phyloP scores from a whole-genome alignment of 1,140 invertebrate species.

The Lordiphosa clarofinis region DNA sequence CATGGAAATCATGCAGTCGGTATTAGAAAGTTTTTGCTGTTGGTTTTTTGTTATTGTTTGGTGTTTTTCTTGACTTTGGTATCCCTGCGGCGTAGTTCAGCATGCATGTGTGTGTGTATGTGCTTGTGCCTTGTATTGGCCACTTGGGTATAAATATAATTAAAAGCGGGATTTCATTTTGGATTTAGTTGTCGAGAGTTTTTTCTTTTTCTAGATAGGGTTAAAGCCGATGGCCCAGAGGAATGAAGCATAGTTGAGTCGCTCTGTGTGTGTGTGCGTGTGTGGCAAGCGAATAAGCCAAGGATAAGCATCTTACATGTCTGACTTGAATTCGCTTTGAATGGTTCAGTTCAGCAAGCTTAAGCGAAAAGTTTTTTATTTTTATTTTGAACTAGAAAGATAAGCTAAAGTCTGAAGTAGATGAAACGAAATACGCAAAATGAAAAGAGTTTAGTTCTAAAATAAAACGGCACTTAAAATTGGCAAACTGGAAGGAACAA shows the following conservation, averaged over 20 bases:
- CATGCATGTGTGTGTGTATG: conserved; percentile 8
- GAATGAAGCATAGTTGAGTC: conserved; percentile 18
- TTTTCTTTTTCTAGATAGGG: conserved; percentile 36
- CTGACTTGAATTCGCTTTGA: conserved; percentile 28
- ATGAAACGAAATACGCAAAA: neutral
- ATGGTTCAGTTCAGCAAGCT: conserved; percentile 34
- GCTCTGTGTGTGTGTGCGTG: conserved; percentile 13
- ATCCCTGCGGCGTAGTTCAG: conserved; percentile 23
- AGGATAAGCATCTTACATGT: conserved; percentile 53
- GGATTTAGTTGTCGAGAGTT: conserved; percentile 42
- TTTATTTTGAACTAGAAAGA: conserved; percentile 7
- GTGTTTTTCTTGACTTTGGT: conserved; percentile 19
- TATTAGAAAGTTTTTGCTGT: conserved; percentile 6
- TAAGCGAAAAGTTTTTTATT: conserved; percentile 27
- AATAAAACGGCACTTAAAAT: too few species aligned
- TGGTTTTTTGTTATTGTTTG: conserved; percentile 22
- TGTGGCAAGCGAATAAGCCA: conserved; percentile 27
- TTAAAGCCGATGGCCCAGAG: conserved; percentile 48
- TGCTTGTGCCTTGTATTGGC: conserved; percentile 40
- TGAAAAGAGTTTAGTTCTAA: neutral
- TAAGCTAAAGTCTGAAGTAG: conserved; percentile 18
- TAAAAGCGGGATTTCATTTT: conserved; percentile 59
- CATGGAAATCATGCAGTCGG: too few species aligned
- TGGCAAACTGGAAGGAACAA: too few species aligned
- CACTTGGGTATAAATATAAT: conserved; percentile 72